Conservation (phyloP, 2,888 invertebrate genomes). For the Andrena marginata region DNA sequence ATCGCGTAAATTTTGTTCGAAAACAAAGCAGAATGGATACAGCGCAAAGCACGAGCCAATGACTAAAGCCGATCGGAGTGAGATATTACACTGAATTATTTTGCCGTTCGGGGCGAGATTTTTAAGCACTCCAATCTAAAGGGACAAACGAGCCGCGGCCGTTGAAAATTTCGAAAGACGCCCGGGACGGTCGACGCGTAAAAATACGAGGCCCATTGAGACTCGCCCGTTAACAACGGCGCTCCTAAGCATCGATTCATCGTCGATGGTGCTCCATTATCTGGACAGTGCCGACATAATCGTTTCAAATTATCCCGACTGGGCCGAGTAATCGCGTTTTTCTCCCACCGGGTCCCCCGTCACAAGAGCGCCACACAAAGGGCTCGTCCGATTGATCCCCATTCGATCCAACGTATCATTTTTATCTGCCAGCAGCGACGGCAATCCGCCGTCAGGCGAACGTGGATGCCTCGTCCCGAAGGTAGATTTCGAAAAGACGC, state of each 20-base stretch:
- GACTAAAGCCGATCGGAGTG: too few relatives aligned
- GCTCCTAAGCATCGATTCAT: conserved; percentile 9
- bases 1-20: too few relatives aligned
- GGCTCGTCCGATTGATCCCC: neutral
- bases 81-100: too few relatives aligned
- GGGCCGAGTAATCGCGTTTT: neutral
- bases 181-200: neutral
- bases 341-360: neutral
- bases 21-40: too few relatives aligned
- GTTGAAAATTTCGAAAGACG: neutral
- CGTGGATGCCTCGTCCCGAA: conserved; percentile 3
- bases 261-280: conserved; percentile 23
- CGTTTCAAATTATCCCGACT: conserved; percentile 6
- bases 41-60: too few relatives aligned
- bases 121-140: neutral
- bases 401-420: conserved; percentile 20
- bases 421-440: conserved; percentile 9
- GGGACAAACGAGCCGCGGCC: neutral
- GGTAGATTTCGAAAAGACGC: conserved; percentile 18
- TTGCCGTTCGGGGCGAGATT: too few relatives aligned
- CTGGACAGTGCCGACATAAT: conserved; percentile 13
- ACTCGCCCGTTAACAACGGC: neutral
- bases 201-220: conserved; percentile 6
- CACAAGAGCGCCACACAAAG: neutral
- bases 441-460: conserved; percentile 1